Base-by-base conservation (phyloP, 2,113 vertebrate species). In the Stercorarius parasiticus region DNA sequence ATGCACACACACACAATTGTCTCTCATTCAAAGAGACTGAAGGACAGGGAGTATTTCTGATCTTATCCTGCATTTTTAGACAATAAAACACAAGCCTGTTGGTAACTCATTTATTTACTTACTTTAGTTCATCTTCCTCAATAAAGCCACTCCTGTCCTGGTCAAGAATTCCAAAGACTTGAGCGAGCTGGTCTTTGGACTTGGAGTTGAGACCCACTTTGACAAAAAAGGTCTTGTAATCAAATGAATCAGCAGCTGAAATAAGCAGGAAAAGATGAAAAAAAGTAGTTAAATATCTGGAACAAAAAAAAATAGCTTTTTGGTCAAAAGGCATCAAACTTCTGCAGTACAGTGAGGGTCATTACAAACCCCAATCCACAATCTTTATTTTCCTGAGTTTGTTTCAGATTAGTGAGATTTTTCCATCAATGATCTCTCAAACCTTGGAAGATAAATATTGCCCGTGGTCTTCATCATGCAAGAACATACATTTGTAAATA, bases 111-210 rank as follows among this genome's bases (percentile, higher is more conserved):
- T 58, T 6, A 38, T 85, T 53, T 86, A 87, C 97, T 88, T 98
- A 99, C 98, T 98, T 98, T 71, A 99, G 92, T 97, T 99, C 99
- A 1, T 98, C 98, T 97, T 99, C 98, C 97, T 99, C 98, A 98
- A 98, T 99, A 97, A 97, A 99, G 94, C 98, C 98, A 58, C 98
- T 99, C 97, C 96, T 98, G 97, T 99, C 98, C 97, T 98, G 98
- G 94, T 99, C 98, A 94, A 99, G 98, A 96, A 99, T 88, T 9
- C 26, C 58, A 6, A 99, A 99, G 62, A 98, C 98, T 96, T 98
- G 97, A 89, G 97, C 93, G 74, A 98, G 59, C 10, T 98, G 96
- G 7, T 97, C 98, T 1, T 95, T 53, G 14, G 98, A 90, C 97
- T 99, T 99, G 95, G 45, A 92, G 14, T 96, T 45, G 95, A 99